These are phyloP conservation scores for Didymodactylos carnosus DNA, from an alignment of 2,888 invertebrate species.

Conservation along the genomic window DNA sequence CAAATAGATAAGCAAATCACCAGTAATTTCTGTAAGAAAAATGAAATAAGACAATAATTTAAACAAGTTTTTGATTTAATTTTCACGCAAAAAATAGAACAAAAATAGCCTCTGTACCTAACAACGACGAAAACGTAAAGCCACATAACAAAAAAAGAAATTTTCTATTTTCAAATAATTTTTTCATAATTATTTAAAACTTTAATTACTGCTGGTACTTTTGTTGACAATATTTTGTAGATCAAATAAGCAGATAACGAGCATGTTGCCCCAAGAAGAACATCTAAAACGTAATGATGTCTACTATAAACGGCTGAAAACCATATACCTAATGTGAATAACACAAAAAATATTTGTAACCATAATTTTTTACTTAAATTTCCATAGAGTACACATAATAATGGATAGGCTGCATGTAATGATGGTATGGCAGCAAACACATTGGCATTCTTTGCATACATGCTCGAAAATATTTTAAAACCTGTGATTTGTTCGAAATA, in stretches of 20 bases:
- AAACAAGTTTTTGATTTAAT: too few relatives aligned
- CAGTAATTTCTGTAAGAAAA: too few relatives aligned
- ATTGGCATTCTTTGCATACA: not conserved
- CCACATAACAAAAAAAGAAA: too few relatives aligned
- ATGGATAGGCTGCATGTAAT: not conserved
- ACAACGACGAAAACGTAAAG: too few relatives aligned
- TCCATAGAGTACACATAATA: not conserved
- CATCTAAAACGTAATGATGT: not conserved
- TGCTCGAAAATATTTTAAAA: not conserved
- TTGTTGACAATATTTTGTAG: not conserved
- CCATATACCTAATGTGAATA: not conserved
- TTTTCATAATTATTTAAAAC: too few relatives aligned
- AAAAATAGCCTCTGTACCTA: too few relatives aligned
- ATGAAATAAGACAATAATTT: too few relatives aligned
- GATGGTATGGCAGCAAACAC: slow-evolving; percentile 1
- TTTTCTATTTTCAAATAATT: too few relatives aligned
- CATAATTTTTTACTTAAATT: not conserved
- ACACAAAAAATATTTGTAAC: not conserved
- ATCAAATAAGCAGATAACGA: not conserved
- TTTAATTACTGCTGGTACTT: too few relatives aligned
- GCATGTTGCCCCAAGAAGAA: not conserved
- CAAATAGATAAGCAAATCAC: too few relatives aligned
- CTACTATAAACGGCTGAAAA: not conserved
- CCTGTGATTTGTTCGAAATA: not conserved
- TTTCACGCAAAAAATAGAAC: too few relatives aligned